Evolutionary conservation across 2,797 vertebrate genomes (phyloP).

Genomic region (Fratercula arctica): DNA sequence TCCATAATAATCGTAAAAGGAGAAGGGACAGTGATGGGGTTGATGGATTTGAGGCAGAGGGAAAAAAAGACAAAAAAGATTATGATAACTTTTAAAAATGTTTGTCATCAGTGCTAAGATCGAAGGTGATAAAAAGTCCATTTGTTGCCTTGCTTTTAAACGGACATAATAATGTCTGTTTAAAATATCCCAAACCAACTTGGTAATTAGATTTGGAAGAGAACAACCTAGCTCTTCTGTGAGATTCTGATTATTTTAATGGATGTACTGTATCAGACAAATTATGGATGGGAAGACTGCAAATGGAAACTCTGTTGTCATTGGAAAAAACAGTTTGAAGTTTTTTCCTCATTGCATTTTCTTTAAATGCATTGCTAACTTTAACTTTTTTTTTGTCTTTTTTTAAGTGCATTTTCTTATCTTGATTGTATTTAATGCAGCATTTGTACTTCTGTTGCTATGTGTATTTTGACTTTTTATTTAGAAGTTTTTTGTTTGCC

Average conservation of each 20-base stretch:
- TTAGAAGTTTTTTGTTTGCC: neutral
- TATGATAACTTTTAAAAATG: constrained; percentile 88
- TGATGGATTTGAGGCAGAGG: constrained; percentile 95
- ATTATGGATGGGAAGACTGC: constrained; percentile 77
- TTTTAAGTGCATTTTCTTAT: neutral
- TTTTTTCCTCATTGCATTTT: neutral
- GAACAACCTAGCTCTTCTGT: constrained; percentile 60
- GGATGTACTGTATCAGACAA: constrained; percentile 71
- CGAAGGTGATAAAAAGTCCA: constrained; percentile 55
- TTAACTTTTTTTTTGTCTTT: neutral
- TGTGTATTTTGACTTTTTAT: neutral
- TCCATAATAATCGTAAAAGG: constrained; percentile 94
- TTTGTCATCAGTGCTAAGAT: constrained; percentile 48
- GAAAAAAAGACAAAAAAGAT: constrained; percentile 99
- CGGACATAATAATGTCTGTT: constrained; percentile 70
- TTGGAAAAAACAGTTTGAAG: too few relatives aligned
- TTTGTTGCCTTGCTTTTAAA: constrained; percentile 69
- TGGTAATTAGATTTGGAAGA: constrained; percentile 50
- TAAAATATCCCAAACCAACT: constrained; percentile 63
- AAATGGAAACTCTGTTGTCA: constrained; percentile 59
- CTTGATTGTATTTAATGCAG: neutral
- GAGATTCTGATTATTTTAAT: constrained; percentile 58
- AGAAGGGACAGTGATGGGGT: constrained; percentile 94
- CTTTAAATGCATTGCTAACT: neutral
- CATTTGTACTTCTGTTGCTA: neutral